phyloP scores from a whole-genome alignment of 1,140 invertebrate genomes.

The Nixonia krombeini region DNA sequence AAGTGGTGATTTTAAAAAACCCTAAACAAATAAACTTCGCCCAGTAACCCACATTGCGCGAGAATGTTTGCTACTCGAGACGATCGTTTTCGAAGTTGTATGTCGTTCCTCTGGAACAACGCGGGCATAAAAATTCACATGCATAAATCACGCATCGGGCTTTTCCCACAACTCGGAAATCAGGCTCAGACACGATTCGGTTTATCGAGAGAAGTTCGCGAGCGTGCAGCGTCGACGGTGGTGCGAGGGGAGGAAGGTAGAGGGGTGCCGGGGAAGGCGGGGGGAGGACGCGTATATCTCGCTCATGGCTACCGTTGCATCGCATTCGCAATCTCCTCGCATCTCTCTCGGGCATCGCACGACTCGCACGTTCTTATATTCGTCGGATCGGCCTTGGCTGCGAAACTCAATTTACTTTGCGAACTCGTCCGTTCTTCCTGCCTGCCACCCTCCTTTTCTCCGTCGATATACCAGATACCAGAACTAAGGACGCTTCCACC shows the following conservation, averaged over 20 bases:
- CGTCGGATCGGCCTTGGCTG: slow-evolving; percentile 36
- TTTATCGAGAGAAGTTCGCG: slow-evolving; percentile 14
- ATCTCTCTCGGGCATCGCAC: slow-evolving; percentile 11
- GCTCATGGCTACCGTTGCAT: slow-evolving; percentile 19
- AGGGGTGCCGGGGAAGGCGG: no score
- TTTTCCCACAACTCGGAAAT: slow-evolving; percentile 19
- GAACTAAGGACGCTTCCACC: no score
- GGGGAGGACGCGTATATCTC: slow-evolving; percentile 11
- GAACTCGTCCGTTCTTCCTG: slow-evolving; percentile 26
- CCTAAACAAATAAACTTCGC: no score
- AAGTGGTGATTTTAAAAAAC: no score
- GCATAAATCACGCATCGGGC: no score
- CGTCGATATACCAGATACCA: slow-evolving; percentile 31
- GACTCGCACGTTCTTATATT: slow-evolving; percentile 21
- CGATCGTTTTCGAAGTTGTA: no score
- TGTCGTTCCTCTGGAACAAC: no score
- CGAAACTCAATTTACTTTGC: slow-evolving; percentile 43
- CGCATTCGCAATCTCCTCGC: slow-evolving; percentile 10
- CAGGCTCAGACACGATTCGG: slow-evolving; percentile 21
- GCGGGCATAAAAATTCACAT: no score
- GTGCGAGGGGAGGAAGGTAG: no score
- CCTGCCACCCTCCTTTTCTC: slow-evolving; percentile 21
- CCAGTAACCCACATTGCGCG: no score
- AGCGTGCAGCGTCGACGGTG: slow-evolving; percentile 1
- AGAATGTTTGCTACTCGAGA: no score